phyloP scores from a whole-genome alignment of 2,797 vertebrate genomes.

The Enteromius anoplus region DNA sequence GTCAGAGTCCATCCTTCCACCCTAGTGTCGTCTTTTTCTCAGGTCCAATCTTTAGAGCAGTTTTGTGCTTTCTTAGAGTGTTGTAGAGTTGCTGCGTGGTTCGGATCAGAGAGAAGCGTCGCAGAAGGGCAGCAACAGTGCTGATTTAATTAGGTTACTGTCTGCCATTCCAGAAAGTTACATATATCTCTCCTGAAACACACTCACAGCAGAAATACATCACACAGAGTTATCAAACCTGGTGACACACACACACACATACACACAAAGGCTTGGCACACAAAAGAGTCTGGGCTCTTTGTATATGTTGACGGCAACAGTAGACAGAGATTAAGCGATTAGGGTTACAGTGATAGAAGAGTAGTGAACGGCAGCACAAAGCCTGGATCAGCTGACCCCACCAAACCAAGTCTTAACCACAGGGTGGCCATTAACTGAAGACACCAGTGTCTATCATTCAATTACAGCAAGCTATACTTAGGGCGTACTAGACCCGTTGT shows the following conservation, averaged over 20 bases:
- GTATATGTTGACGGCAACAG: constrained; percentile 88
- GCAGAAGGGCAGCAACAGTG: constrained; percentile 17
- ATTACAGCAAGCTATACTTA: constrained; percentile 7
- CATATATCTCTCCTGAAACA: constrained; percentile 42
- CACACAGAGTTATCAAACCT: constrained; percentile 54
- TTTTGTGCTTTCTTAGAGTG: constrained; percentile 14
- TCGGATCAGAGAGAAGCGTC: constrained; percentile 6
- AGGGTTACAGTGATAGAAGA: constrained; percentile 70
- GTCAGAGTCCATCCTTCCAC: constrained; percentile 45
- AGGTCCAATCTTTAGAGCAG: constrained; percentile 14
- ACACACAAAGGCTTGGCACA: constrained; percentile 76
- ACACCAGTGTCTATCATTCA: constrained; percentile 2
- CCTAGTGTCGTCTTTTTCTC: not conserved
- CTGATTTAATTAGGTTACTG: constrained; percentile 53
- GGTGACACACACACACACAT: constrained; percentile 42
- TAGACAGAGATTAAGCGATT: constrained; percentile 94
- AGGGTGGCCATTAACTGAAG: constrained; percentile 19
- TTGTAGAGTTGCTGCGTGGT: not conserved
- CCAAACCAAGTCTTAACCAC: not conserved
- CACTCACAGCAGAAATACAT: constrained; percentile 51
- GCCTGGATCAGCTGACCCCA: constrained; percentile 38
- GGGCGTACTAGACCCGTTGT: not conserved
- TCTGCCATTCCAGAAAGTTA: constrained; percentile 50
- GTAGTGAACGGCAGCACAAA: constrained; percentile 49
- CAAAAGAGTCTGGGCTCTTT: constrained; percentile 90